Evolutionary conservation across 1,140 invertebrate genomes (phyloP), one percentile per base, ranked within the genome.

Genomic region (Drosophila watanabei): DNA sequence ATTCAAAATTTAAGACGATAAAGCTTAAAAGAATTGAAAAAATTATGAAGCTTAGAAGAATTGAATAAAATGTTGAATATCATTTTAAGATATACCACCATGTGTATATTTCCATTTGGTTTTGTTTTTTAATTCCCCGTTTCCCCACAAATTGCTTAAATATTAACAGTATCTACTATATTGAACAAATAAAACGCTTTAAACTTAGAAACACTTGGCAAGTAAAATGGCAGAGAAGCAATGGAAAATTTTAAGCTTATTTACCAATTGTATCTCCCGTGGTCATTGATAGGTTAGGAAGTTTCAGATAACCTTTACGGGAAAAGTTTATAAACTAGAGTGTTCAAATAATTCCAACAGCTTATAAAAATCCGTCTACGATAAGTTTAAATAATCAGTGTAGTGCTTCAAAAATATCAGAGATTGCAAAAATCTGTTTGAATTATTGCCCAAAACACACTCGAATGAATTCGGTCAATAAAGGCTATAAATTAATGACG

Each of bases 241-340:
- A 33, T 32, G 63, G 57, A 61, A 61, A 61, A n/a, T 66, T 45
- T 62, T 18, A 18, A 8, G 8, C 32, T 16, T 14, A 10, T 20
- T 16, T 18, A 20, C 2, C 1, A 33, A 13, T 43, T 4, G 13
- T 9, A 24, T 30, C 61, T 45, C 20, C 39, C n/a, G n/a, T 33
- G 8, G 8, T 8, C 2, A 6, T 6, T 13, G n/a, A 11, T 48
- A 10, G 13, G n/a, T 13, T 16, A 24, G 37, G 13, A 8, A 16
- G 13, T 24, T 39, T 32, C 18, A 24, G 14, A 18, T 30, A 51
- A 71, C 18, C 28, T 70, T 30, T 4, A 51, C 14, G 20, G 65
- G 35, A 72, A 59, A 11, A 37, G 54, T 41, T 43, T 35, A 73
- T 72, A 72, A 72, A 52, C 13, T 32, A 9, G 11, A 10, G 8